Evolutionary conservation across 2,797 vertebrate genomes (phyloP).

Genomic region (Anguilla megastoma): DNA sequence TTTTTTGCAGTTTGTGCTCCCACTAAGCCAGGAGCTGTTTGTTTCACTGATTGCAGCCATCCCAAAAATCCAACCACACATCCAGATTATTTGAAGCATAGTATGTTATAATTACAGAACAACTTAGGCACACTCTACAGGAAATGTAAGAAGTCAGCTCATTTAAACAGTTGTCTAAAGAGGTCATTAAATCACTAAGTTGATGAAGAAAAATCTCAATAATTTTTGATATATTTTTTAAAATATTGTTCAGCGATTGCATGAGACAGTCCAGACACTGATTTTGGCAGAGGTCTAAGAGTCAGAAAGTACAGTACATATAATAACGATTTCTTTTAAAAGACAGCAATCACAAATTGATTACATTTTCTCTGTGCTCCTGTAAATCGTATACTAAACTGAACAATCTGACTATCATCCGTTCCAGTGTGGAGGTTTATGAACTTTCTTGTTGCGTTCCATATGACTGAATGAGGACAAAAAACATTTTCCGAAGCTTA

Average conservation of each 20-base stretch:
- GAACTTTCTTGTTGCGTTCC: neutral
- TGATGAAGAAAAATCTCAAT: neutral
- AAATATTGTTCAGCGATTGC: neutral
- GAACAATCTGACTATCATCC: neutral
- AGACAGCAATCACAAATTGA: neutral
- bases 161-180: neutral
- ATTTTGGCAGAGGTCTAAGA: neutral
- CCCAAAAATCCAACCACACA: neutral
- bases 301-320: no score
- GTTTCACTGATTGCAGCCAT: neutral
- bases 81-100: neutral
- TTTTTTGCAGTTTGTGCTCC: neutral
- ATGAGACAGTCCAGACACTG: neutral
- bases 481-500: neutral
- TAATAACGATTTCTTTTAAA: neutral
- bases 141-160: neutral
- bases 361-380: neutral
- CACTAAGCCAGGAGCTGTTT: neutral
- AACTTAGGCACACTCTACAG: neutral
- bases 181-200: neutral
- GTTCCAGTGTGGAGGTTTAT: neutral
- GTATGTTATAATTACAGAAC: neutral
- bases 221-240: neutral
- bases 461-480: neutral
- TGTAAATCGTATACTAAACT: neutral